phyloP scores from a whole-genome alignment of 2,113 vertebrate genomes.

The Amblyornis subalaris region DNA sequence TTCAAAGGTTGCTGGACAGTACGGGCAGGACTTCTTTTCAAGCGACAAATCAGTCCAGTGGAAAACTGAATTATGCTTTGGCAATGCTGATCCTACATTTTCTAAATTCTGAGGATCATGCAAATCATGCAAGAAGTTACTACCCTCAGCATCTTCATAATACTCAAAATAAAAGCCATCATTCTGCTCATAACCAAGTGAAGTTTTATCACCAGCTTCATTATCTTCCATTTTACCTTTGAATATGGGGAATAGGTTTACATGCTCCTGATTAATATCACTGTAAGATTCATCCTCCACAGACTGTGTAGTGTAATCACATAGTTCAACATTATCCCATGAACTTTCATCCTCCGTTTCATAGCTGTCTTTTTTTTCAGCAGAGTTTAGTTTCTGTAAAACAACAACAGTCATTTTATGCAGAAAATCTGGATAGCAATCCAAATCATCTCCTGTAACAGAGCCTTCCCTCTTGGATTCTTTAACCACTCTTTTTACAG shows the following conservation, averaged over 20 bases:
- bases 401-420: constrained; percentile 83
- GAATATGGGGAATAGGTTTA: constrained; percentile 77
- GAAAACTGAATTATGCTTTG: constrained; percentile 79
- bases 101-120: constrained; percentile 78
- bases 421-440: constrained; percentile 82
- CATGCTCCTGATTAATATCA: constrained; percentile 76
- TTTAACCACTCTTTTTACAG: constrained; percentile 70
- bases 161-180: constrained; percentile 84
- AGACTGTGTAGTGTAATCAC: constrained; percentile 78
- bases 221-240: constrained; percentile 78
- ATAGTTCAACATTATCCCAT: constrained; percentile 79
- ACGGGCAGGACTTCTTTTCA: constrained; percentile 88
- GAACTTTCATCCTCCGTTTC: constrained; percentile 81
- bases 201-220: constrained; percentile 71
- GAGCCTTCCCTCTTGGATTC: constrained; percentile 73
- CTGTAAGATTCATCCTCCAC: constrained; percentile 75
- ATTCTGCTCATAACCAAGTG: constrained; percentile 76
- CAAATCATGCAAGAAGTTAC: constrained; percentile 76
- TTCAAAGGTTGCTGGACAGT: constrained; percentile 91
- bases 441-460: constrained; percentile 76
- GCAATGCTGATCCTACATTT: constrained; percentile 72
- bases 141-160: constrained; percentile 76
- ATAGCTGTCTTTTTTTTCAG: constrained; percentile 81
- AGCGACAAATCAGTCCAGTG: constrained; percentile 81
- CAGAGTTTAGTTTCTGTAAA: constrained; percentile 81